Percentiles rank a stretch among this genome's conserved stretches.
phyloP scores from a whole-genome alignment of 1,140 invertebrate genomes.

The Caenorhabditis elegans region DNA sequence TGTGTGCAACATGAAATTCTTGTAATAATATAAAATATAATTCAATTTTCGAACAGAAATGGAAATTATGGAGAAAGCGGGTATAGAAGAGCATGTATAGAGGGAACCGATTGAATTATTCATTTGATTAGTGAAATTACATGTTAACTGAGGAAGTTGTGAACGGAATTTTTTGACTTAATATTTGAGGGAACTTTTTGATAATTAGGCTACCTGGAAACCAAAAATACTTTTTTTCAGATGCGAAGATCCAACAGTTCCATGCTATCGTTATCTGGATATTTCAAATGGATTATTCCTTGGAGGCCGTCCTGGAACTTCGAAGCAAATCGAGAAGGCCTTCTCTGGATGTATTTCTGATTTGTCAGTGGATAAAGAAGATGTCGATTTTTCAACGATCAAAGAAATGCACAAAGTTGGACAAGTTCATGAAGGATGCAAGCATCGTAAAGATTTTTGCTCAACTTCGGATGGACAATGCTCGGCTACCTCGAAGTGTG shows the following conservation, averaged over 20 bases:
- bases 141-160: conserved; percentile 70
- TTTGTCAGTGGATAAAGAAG: conserved; percentile 52
- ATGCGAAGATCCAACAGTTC: conserved; percentile 82
- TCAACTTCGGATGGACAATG: conserved; percentile 43
- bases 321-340: conserved; percentile 36
- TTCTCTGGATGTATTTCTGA: conserved; percentile 58
- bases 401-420: conserved; percentile 57
- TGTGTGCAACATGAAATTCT: neutral
- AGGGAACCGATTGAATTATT: conserved; percentile 9
- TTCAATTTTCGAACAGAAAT: conserved; percentile 22
- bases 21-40: neutral
- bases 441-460: conserved; percentile 42
- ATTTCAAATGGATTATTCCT: conserved; percentile 90
- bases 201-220: neutral
- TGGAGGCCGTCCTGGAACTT: conserved; percentile 78
- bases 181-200: conserved; percentile 11
- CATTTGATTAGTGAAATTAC: neutral
- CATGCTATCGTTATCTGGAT: conserved; percentile 91
- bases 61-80: too few relatives aligned
- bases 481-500: conserved; percentile 50
- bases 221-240: conserved; percentile 67
- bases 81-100: neutral
- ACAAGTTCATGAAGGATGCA: conserved; percentile 56
- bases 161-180: neutral
- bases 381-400: conserved; percentile 59